Percentiles rank a stretch among this genome's conserved stretches.
These are phyloP conservation scores for Cololabis saira DNA, from an alignment of 2,113 vertebrate species.

Conservation along the genomic window DNA sequence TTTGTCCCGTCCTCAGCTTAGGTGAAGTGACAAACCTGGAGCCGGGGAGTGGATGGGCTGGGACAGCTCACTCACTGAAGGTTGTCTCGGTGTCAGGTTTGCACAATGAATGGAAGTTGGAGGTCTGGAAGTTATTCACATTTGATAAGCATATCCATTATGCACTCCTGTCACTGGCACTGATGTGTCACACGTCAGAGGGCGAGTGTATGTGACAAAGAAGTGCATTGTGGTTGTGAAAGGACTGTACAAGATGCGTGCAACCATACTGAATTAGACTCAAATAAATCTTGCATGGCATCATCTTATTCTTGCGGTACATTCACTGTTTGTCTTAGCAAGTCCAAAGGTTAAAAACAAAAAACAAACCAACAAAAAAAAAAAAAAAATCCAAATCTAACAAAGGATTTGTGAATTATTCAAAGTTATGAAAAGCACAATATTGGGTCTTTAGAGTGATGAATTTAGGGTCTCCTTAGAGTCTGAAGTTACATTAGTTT, in stretches of 20 bases:
- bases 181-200: conserved; percentile 12
- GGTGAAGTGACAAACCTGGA: conserved; percentile 39
- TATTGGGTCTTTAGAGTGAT: too few relatives aligned
- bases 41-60: conserved; percentile 9
- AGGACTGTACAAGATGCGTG: too few relatives aligned
- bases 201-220: too few relatives aligned
- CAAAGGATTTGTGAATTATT: background rate
- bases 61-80: too few relatives aligned
- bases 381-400: background rate
- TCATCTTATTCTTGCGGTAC: too few relatives aligned
- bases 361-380: background rate
- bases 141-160: conserved; percentile 30
- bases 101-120: conserved; percentile 15
- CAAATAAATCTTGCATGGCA: too few relatives aligned
- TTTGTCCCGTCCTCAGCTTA: conserved; percentile 55
- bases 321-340: too few relatives aligned
- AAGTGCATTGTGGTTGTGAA: too few relatives aligned
- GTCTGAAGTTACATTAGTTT: too few relatives aligned
- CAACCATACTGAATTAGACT: too few relatives aligned
- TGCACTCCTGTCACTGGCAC: background rate
- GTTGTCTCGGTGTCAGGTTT: conserved; percentile 7
- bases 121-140: conserved; percentile 35
- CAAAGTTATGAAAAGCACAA: too few relatives aligned
- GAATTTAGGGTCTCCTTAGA: too few relatives aligned
- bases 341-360: background rate